These are phyloP conservation scores for Prenolepis imparis DNA, from an alignment of 2,888 invertebrate species.

Conservation along the genomic window DNA sequence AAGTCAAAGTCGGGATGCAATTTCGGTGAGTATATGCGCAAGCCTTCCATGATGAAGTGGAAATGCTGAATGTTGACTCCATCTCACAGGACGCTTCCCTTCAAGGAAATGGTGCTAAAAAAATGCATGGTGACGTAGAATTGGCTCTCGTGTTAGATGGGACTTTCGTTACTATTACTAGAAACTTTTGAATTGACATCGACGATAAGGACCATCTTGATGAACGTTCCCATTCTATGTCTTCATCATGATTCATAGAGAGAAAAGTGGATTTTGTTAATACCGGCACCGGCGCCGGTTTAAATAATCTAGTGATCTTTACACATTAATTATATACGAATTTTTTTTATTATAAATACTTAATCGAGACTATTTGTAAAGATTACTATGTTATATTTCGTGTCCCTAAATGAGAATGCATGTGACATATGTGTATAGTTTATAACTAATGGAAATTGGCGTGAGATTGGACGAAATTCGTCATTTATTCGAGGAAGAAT, in stretches of 20 bases:
- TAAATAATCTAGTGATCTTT: not conserved
- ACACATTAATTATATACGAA: not conserved
- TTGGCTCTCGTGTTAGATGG: not conserved
- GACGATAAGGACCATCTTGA: not conserved
- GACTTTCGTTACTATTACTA: not conserved
- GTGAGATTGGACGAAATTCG: not conserved
- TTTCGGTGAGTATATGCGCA: not conserved
- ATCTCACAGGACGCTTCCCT: not conserved
- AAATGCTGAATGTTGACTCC: constrained; percentile 9
- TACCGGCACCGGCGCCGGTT: not conserved
- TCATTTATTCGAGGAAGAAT: constrained; percentile 13
- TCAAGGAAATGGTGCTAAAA: constrained; percentile 21
- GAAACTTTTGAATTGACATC: constrained; percentile 5
- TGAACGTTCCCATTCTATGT: not conserved
- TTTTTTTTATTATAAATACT: not conserved
- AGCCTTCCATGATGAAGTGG: constrained; percentile 42
- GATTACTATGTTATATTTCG: not conserved
- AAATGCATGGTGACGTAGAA: not conserved
- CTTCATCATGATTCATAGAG: not conserved
- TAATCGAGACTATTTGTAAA: constrained; percentile 1
- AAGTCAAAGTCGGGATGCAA: not conserved
- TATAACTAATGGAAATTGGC: not conserved
- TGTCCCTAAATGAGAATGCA: not conserved
- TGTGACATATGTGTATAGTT: not conserved
- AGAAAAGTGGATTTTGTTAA: constrained; percentile 3